phyloP scores from a whole-genome alignment of 35 echinoderm and acorn worm species.

The Holothuria glaberrima region DNA sequence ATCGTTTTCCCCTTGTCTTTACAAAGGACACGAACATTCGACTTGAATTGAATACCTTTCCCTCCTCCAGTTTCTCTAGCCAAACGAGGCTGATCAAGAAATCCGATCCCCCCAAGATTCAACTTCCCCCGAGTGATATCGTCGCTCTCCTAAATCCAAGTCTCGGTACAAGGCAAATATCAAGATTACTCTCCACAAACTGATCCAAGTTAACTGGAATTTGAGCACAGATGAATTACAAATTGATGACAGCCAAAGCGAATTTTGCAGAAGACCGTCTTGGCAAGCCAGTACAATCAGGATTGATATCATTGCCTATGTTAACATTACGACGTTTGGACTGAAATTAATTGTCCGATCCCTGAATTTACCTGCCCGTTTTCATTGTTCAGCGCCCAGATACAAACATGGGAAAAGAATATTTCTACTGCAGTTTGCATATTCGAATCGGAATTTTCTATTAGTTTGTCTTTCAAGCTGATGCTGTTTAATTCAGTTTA shows the following conservation, averaged over 20 bases:
- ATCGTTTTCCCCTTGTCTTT: background rate
- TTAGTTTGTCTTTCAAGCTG: too few relatives aligned
- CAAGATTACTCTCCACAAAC: constrained; percentile 2
- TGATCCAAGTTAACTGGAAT: background rate
- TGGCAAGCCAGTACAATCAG: background rate
- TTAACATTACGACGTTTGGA: background rate
- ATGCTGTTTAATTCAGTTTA: too few relatives aligned
- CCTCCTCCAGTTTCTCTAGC: background rate
- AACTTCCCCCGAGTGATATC: constrained; percentile 19
- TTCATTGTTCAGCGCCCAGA: too few relatives aligned
- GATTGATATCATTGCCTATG: background rate
- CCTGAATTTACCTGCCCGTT: constrained; percentile 22
- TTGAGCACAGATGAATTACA: background rate
- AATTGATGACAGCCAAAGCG: background rate
- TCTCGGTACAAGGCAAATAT: background rate
- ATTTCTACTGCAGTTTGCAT: too few relatives aligned
- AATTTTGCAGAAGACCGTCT: background rate
- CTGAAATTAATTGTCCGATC: background rate
- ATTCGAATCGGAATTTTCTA: too few relatives aligned
- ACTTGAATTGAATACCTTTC: background rate
- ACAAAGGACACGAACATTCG: background rate
- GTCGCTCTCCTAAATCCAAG: background rate
- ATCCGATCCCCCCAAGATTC: background rate
- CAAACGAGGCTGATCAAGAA: constrained; percentile 2
- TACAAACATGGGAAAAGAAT: too few relatives aligned